phyloP scores from a whole-genome alignment of 2,888 invertebrate species.

The Osmoderma eremita region DNA sequence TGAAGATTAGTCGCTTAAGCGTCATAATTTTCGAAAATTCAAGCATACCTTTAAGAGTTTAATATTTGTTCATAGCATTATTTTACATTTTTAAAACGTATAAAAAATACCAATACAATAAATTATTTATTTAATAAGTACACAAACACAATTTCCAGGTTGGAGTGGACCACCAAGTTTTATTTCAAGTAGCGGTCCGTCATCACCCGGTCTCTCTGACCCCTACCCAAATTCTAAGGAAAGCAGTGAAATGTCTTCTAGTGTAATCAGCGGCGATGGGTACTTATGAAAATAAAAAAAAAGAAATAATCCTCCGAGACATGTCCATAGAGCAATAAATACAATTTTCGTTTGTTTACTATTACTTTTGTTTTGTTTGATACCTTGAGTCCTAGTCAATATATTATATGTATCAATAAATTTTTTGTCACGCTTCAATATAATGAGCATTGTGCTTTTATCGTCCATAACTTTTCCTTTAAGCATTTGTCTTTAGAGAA shows the following conservation, averaged over 20 bases:
- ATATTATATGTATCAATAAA: constrained; percentile 13
- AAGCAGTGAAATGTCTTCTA: constrained; percentile 71
- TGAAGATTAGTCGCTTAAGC: too few relatives aligned
- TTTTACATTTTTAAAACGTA: too few relatives aligned
- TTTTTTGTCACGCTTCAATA: constrained; percentile 14
- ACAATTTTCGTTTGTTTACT: constrained; percentile 41
- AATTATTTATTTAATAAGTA: background rate
- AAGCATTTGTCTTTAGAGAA: constrained; percentile 17
- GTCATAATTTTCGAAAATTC: too few relatives aligned
- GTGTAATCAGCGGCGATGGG: constrained; percentile 73
- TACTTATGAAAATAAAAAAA: constrained; percentile 55
- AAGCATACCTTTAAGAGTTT: too few relatives aligned
- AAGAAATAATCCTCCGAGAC: constrained; percentile 44
- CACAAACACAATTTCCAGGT: constrained; percentile 61
- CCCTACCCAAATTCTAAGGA: constrained; percentile 68
- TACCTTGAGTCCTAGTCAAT: constrained; percentile 23
- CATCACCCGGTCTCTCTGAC: constrained; percentile 77
- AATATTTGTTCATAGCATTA: too few relatives aligned
- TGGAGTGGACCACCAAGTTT: constrained; percentile 90
- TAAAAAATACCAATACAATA: background rate
- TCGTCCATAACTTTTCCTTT: background rate
- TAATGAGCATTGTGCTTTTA: constrained; percentile 14
- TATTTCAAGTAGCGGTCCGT: constrained; percentile 82
- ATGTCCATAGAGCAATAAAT: constrained; percentile 42
- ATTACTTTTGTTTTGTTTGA: constrained; percentile 42